Conservation (phyloP, 2,888 invertebrate species). For the Unio delphinus region DNA sequence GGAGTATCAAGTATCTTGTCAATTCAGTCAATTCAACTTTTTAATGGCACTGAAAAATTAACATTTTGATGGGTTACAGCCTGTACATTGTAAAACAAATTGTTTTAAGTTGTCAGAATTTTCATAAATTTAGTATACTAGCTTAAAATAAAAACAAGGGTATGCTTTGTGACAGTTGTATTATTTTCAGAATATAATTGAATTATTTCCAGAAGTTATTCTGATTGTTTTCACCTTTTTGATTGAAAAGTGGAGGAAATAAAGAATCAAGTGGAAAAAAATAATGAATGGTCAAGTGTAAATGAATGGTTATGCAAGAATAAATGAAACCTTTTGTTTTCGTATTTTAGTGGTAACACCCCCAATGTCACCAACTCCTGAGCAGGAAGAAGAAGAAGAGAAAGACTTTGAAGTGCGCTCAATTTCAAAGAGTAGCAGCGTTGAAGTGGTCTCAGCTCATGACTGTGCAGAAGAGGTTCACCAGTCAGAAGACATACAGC, state of each 20-base stretch:
- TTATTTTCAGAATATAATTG: neutral
- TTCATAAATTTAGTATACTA: too few relatives aligned
- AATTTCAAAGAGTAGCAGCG: slow-evolving; percentile 54
- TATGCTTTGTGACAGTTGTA: too few relatives aligned
- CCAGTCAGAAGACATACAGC: slow-evolving; percentile 16
- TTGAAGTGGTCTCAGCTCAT: slow-evolving; percentile 42
- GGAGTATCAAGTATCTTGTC: too few relatives aligned
- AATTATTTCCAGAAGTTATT: slow-evolving; percentile 1
- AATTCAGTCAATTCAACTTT: too few relatives aligned
- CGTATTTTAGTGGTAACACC: slow-evolving; percentile 57
- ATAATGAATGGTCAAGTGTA: neutral
- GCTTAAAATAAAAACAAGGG: too few relatives aligned
- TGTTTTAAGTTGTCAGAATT: too few relatives aligned
- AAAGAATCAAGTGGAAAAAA: neutral
- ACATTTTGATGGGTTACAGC: too few relatives aligned
- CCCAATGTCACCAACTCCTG: slow-evolving; percentile 65
- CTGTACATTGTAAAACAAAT: too few relatives aligned
- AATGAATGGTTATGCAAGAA: neutral
- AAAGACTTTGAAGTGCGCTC: slow-evolving; percentile 16
- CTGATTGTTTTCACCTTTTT: neutral
- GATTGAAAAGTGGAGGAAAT: neutral
- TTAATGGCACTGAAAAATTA: too few relatives aligned
- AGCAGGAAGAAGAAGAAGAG: slow-evolving; percentile 26
- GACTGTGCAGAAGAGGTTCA: slow-evolving; percentile 22
- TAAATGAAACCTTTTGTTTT: neutral